Base-by-base conservation (phyloP, 2,113 vertebrate genomes). In the Lethenteron camtschaticum region DNA sequence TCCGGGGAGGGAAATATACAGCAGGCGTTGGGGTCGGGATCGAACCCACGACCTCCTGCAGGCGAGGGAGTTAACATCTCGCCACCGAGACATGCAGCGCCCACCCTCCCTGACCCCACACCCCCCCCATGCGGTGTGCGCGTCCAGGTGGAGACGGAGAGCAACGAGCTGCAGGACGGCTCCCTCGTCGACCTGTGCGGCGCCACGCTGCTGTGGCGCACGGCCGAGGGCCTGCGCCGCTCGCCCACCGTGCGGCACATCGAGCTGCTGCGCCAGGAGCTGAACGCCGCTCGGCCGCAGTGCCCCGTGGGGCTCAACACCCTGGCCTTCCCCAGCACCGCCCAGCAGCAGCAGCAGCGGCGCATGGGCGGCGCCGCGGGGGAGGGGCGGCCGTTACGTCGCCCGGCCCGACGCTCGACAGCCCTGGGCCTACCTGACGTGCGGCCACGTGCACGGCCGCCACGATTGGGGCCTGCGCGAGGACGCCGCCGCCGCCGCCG, bases 141-240 rank as follows among this genome's bases (percentile, higher is more conserved):
- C 68, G 63, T 55, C 57, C 74, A 99, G 94, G 94, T 96, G 73
- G 89, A 96, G 73, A 90, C 79, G 2, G 92, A 99, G 78, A 96
- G 87, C 75, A 99, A 96, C 2, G 70, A 90, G 9, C 85, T 99
- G 6, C 88, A 85, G 74, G 92, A 99, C 1, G 90, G 94, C 66
- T 96, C 94, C 63, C 84, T 96, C 73, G 85, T 99, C 68, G 91
- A 96, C 80, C 84, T 99, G 16, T 99, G 94, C 1, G 94, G 94
- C 14, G 92, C 94, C 74, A 96, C 92, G 0, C 80, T 99, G 14
- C 82, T 99, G 74, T 99, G 92, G 94, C 78, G 94, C 10, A 96
- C 94, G 0, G 90, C 92, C 24, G 80, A 79, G 0, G 87, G 86
- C 41, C 78, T 89, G 72, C 81, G 83, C 68, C 81, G 79, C 70